A percentile compares a stretch with the other conserved stretches of the same genome.
phyloP scores from a whole-genome alignment of 30 jellyfish, hydroid and myxozoan species.

The Hydractinia symbiolongicarpus region DNA sequence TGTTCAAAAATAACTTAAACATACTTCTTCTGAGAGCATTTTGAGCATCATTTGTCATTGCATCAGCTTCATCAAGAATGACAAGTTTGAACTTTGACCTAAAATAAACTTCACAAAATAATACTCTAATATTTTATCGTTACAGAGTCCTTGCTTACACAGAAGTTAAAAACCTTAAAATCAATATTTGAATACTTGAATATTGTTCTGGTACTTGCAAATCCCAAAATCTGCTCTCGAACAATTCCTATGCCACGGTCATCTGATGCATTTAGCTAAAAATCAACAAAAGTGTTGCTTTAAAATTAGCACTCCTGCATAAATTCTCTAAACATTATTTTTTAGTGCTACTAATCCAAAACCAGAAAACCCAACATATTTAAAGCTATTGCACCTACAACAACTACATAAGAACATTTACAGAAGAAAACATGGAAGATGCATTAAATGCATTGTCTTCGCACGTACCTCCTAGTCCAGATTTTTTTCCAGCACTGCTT shows the following conservation, averaged over 20 bases:
- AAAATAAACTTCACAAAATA: not conserved
- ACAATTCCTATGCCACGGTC: constrained; percentile 99
- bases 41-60: constrained; percentile 99
- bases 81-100: constrained; percentile 97
- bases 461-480: too few relatives aligned
- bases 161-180: not conserved
- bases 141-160: not conserved
- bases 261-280: constrained; percentile 96
- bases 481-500: too few relatives aligned
- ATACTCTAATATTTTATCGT: not conserved
- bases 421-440: too few relatives aligned
- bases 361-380: too few relatives aligned
- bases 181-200: constrained; percentile 55
- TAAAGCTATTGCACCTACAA: too few relatives aligned
- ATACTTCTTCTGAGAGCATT: constrained; percentile 97
- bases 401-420: too few relatives aligned
- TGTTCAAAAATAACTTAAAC: not conserved
- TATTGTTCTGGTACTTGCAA: constrained; percentile 96
- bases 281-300: not conserved
- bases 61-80: constrained; percentile 99
- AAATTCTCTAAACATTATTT: too few relatives aligned
- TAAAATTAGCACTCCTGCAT: not conserved
- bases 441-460: too few relatives aligned
- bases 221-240: constrained; percentile 82
- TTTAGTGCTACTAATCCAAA: too few relatives aligned